Percentiles rank a stretch among this genome's conserved stretches.
Evolutionary conservation across 2,797 vertebrate genomes (phyloP).

Genomic region (Pipistrellus nathusii): DNA sequence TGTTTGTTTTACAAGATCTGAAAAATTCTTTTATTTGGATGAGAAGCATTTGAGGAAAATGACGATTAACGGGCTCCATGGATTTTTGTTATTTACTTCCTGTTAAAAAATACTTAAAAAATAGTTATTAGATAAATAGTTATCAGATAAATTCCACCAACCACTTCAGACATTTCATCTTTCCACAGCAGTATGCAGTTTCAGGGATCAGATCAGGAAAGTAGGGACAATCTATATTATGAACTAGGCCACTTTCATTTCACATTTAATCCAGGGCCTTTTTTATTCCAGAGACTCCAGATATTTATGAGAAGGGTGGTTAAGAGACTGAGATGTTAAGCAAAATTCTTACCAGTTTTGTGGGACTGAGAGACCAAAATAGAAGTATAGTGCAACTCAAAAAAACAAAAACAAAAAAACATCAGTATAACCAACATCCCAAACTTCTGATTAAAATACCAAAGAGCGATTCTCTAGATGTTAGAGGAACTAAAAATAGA

Average conservation of each 20-base stretch:
- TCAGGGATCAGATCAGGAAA: not conserved
- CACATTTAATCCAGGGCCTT: not conserved
- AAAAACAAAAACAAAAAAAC: not conserved
- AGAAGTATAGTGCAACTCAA: not conserved
- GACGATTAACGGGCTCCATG: not conserved
- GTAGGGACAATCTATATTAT: not conserved
- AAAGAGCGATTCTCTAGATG: not conserved
- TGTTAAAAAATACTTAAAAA: not conserved
- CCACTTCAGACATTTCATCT: not conserved
- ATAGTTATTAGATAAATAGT: not conserved
- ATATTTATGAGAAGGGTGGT: not conserved
- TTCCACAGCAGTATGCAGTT: not conserved
- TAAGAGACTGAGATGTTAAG: not conserved
- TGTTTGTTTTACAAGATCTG: not conserved
- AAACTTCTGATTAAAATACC: not conserved
- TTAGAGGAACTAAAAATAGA: not conserved
- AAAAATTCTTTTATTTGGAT: not conserved
- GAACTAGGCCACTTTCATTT: not conserved
- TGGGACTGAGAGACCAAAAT: not conserved
- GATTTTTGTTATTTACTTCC: not conserved
- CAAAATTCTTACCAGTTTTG: not conserved
- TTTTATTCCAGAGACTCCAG: not conserved
- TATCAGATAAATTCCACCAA: not conserved
- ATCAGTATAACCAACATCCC: not conserved
- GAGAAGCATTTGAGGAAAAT: not conserved